Evolutionary conservation across 2,797 vertebrate species (phyloP).

Genomic region (Enoplosus armatus): DNA sequence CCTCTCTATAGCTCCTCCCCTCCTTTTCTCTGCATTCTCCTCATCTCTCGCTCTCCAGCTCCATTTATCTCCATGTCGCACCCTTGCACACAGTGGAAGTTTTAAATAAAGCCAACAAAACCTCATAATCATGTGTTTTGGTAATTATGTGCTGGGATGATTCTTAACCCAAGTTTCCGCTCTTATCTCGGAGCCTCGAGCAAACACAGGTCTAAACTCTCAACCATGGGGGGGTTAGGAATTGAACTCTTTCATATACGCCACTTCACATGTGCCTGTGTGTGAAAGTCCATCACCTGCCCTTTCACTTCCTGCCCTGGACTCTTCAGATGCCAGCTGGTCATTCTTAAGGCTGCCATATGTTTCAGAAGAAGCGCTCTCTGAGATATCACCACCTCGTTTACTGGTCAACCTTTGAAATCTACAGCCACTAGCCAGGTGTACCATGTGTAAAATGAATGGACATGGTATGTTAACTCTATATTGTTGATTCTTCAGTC

Average conservation of each 20-base stretch:
- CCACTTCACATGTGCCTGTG: neutral
- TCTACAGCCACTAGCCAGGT: neutral
- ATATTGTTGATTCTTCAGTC: neutral
- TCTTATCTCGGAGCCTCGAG: slow-evolving; percentile 26
- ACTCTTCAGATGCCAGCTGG: slow-evolving; percentile 23
- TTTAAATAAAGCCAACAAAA: slow-evolving; percentile 55
- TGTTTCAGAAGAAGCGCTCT: neutral
- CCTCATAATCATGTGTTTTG: slow-evolving; percentile 57
- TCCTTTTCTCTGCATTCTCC: slow-evolving; percentile 63
- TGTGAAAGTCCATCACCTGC: slow-evolving; percentile 11
- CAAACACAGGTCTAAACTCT: slow-evolving; percentile 15
- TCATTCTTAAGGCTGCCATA: slow-evolving; percentile 4
- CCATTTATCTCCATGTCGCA: slow-evolving; percentile 59
- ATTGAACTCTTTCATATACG: neutral
- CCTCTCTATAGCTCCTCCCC: slow-evolving; percentile 47
- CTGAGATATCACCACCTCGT: neutral
- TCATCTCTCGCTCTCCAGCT: slow-evolving; percentile 50
- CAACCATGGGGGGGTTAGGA: neutral
- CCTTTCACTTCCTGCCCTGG: slow-evolving; percentile 1
- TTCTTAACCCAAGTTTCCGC: slow-evolving; percentile 32
- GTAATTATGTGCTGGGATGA: slow-evolving; percentile 31
- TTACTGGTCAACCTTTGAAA: too few relatives aligned
- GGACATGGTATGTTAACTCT: neutral
- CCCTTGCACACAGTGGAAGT: slow-evolving; percentile 15
- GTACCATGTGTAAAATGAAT: neutral